These are phyloP conservation scores for Meles meles DNA, from an alignment of 2,113 vertebrate genomes.

Conservation along the genomic window DNA sequence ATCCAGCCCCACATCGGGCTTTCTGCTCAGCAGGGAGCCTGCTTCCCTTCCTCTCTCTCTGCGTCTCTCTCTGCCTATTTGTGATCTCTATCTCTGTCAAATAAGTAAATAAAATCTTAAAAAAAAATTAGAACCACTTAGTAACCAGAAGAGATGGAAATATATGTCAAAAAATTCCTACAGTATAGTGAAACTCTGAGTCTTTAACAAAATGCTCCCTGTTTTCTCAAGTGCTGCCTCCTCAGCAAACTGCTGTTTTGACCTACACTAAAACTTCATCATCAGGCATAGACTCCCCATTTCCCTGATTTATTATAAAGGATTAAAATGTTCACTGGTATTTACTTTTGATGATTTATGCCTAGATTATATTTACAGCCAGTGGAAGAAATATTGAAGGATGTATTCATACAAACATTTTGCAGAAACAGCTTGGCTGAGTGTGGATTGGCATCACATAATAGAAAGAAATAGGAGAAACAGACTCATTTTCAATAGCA, in stretches of 20 bases:
- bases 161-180: background rate
- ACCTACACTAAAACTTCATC: slow-evolving; percentile 64
- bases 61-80: too few relatives aligned
- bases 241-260: slow-evolving; percentile 30
- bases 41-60: too few relatives aligned
- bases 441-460: background rate
- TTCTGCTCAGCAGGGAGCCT: too few relatives aligned
- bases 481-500: background rate
- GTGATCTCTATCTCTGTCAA: too few relatives aligned
- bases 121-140: rapidly evolving
- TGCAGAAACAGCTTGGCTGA: slow-evolving; percentile 43
- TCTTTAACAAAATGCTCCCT: background rate
- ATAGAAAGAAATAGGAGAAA: background rate
- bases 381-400: slow-evolving; percentile 60
- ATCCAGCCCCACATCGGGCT: too few relatives aligned
- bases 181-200: background rate
- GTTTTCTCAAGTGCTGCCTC: slow-evolving; percentile 15
- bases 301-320: slow-evolving; percentile 70
- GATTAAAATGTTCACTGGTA: slow-evolving; percentile 65
- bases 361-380: slow-evolving; percentile 65
- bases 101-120: too few relatives aligned
- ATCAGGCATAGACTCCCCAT: slow-evolving; percentile 26
- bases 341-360: slow-evolving; percentile 73
- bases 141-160: background rate
- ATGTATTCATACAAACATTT: slow-evolving; percentile 56